Base-by-base conservation (phyloP, 2,888 invertebrate genomes). In the Heteromyza rotundicornis region DNA sequence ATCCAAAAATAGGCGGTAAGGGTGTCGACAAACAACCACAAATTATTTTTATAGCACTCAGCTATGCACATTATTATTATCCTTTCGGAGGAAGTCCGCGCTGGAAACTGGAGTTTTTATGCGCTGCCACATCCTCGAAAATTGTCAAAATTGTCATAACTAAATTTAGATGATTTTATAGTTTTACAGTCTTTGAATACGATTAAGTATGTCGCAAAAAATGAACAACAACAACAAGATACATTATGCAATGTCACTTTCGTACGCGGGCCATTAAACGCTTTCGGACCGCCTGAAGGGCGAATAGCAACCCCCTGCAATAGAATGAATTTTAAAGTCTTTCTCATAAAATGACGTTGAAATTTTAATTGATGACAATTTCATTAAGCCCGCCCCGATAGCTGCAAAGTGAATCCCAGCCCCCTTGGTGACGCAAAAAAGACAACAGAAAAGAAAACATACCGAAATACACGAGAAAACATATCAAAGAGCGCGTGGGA, bases 311-410 rank as follows among this genome's bases (percentile, higher is more conserved):
- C 27, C 27, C 27, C 10, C 27, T n/a, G 27, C 27, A 27, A 5
- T 5, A 5, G 27, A 5, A 10, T 27, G 7, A 5, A 10, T 27
- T 27, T 27, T 27, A 27, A 27, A 27, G 27, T 27, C 27, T 27
- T 27, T 27, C 10, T 5, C 27, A 27, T 5, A 5, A 27, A 27
- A 27, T 27, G 27, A 40, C 5, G 16, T 55, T 59, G 40, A 71
- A 75, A 76, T 79, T 79, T 79, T 79, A 78, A 79, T 79, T 79
- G 79, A 79, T 79, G 79, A 79, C 79, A 77, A 79, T 77, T 79
- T 79, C 77, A 79, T 79, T 79, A 79, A 78, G 32, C 14, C 35
- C 35, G 22, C n/a, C n/a, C n/a, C n/a, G n/a, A n/a, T n/a, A 14
- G 17, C 57, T n/a, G 40, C 14, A 40, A 40, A 40, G 14, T n/a